Evolutionary conservation across 2,888 invertebrate species (phyloP), one percentile per base, ranked within the genome.

Genomic region (Neoascia interrupta): DNA sequence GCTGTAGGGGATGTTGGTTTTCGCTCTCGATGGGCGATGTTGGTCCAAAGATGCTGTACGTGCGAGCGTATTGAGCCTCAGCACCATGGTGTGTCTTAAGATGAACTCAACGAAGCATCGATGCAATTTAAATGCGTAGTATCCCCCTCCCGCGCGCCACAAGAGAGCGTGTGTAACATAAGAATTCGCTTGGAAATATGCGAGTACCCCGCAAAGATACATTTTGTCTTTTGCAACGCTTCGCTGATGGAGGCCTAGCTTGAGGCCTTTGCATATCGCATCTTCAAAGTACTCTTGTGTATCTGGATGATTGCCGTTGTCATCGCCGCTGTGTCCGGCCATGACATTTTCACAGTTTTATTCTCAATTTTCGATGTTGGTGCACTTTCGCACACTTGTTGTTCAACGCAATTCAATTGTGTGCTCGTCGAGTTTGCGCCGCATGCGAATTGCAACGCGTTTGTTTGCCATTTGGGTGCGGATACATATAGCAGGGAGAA

Each of bases 301-400:
- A 37, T 45, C n/a, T n/a, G n/a, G n/a, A 51, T 45, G 13, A 36
- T 43, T 58, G 43, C 21, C 15, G 13, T 15, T 43, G 11, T 58
- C 23, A 21, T 31, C 31, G 36, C 51, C 23, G 34, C 37, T n/a
- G 34, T 43, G 61, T 54, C 69, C 75, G 69, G 69, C 75, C 61
- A 69, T 63, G 69, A 63, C 54, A 75, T 69, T 75, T 69, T n/a
- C n/a, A n/a, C n/a, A 31, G 31, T 31, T 31, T 75, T 53, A 39
- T 60, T 60, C 60, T 26, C 45, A 36, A 70, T 76, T 64, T n/a
- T n/a, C n/a, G n/a, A n/a, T 64, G 69, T 76, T 60, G 54, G 70
- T 70, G 76, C 70, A 70, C 58, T 76, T 76, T 79, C 19, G 72
- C 72, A 79, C 79, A 79, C 79, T 79, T 79, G 79, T 79, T 79